These are phyloP conservation scores for Oophaga sylvatica DNA, from an alignment of 2,797 vertebrate species.

Conservation along the genomic window DNA sequence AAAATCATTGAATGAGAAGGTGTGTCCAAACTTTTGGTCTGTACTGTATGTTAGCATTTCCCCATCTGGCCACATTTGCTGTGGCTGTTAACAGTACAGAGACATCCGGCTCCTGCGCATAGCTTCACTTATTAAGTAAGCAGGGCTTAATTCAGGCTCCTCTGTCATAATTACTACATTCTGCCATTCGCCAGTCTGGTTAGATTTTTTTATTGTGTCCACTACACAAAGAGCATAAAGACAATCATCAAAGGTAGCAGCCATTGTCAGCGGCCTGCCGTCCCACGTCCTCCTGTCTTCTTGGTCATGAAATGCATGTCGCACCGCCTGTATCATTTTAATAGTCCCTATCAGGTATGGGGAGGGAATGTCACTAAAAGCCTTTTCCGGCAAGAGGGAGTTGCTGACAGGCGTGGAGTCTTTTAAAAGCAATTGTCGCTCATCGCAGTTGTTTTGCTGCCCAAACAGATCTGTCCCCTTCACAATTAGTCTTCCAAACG, in stretches of 20 bases:
- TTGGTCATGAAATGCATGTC: slow-evolving; percentile 95
- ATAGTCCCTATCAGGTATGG: slow-evolving; percentile 94
- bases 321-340: slow-evolving; percentile 96
- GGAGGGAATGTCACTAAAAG: slow-evolving; percentile 93
- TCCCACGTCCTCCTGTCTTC: slow-evolving; percentile 97
- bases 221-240: slow-evolving; percentile 96
- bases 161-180: slow-evolving; percentile 96
- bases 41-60: neutral
- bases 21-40: too few relatives aligned
- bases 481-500: slow-evolving; percentile 85
- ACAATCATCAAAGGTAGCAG: slow-evolving; percentile 97
- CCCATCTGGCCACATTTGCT: slow-evolving; percentile 45
- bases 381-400: slow-evolving; percentile 90
- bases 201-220: slow-evolving; percentile 96
- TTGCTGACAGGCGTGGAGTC: slow-evolving; percentile 88
- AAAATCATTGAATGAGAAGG: too few relatives aligned
- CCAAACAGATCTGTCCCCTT: slow-evolving; percentile 90
- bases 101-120: slow-evolving; percentile 97
- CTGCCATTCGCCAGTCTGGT: slow-evolving; percentile 96
- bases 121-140: slow-evolving; percentile 97
- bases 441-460: slow-evolving; percentile 85
- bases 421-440: slow-evolving; percentile 88
- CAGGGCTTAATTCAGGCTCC: slow-evolving; percentile 93
- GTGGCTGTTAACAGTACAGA: slow-evolving; percentile 86
- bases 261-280: slow-evolving; percentile 92